Conservation (phyloP, 2,113 vertebrate genomes). For the Phoenicopterus ruber region DNA sequence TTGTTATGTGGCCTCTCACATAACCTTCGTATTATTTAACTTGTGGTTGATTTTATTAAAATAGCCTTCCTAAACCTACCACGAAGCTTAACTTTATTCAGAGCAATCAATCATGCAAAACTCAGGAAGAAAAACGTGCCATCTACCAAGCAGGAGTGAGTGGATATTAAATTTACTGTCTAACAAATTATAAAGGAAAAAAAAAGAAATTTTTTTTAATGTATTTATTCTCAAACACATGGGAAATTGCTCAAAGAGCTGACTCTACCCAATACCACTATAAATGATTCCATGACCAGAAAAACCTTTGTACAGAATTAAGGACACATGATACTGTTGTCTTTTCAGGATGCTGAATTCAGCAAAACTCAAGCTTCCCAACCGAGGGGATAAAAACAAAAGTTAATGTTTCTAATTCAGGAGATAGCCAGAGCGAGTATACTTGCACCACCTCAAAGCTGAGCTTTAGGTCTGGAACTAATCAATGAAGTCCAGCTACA, state of each 20-base stretch:
- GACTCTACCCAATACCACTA: not conserved
- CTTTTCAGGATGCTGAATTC: not conserved
- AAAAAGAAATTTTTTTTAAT: not conserved
- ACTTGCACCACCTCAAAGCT: not conserved
- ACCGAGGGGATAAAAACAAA: not conserved
- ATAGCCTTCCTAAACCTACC: not conserved
- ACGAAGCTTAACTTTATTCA: not conserved
- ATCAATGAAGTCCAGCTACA: not conserved
- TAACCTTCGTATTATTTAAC: not conserved
- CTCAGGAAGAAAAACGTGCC: not conserved
- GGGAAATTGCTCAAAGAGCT: not conserved
- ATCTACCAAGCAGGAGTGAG: not conserved
- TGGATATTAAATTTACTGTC: not conserved
- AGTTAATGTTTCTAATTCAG: not conserved
- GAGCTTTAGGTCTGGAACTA: not conserved
- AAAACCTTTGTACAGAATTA: not conserved
- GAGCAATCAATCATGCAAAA: not conserved
- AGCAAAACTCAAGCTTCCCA: not conserved
- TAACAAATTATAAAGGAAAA: not conserved
- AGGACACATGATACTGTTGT: not conserved
- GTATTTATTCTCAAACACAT: not conserved
- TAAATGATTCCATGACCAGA: not conserved
- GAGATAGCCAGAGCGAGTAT: not conserved
- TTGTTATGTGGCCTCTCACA: not conserved
- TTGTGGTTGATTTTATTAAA: not conserved